Conservation (phyloP, 2,888 invertebrate species). For the Piscicola geometra region DNA sequence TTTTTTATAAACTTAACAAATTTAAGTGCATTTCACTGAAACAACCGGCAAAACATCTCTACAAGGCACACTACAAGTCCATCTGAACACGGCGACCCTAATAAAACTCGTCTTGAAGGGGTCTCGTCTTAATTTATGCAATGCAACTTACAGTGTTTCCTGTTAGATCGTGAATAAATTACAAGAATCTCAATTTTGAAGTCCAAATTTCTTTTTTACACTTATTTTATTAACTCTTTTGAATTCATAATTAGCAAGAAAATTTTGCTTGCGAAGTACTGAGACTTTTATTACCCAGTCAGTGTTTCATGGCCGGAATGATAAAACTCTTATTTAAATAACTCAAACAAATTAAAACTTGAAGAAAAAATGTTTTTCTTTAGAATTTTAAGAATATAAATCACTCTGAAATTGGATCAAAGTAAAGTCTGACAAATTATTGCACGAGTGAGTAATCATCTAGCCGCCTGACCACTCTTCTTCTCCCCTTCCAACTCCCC, state of each 20-base stretch:
- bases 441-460: no score
- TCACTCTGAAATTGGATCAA: no score
- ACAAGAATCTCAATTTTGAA: not conserved
- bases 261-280: not conserved
- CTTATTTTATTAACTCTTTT: not conserved
- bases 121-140: not conserved
- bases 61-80: no score
- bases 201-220: not conserved
- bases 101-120: not conserved
- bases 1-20: not conserved
- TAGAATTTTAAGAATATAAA: no score
- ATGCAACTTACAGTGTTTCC: not conserved
- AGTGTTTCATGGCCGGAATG: no score
- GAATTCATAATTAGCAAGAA: not conserved
- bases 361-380: no score
- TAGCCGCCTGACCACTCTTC: no score
- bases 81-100: conserved; percentile 6
- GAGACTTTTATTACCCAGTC: no score
- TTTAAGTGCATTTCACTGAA: not conserved
- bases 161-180: not conserved
- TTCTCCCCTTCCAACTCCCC: no score
- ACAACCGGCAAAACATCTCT: not conserved
- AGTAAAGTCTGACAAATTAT: no score
- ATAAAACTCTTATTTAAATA: no score
- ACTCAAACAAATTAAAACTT: no score